Conservation (phyloP, 2,113 vertebrate genomes). For the Peromyscus maniculatus region DNA sequence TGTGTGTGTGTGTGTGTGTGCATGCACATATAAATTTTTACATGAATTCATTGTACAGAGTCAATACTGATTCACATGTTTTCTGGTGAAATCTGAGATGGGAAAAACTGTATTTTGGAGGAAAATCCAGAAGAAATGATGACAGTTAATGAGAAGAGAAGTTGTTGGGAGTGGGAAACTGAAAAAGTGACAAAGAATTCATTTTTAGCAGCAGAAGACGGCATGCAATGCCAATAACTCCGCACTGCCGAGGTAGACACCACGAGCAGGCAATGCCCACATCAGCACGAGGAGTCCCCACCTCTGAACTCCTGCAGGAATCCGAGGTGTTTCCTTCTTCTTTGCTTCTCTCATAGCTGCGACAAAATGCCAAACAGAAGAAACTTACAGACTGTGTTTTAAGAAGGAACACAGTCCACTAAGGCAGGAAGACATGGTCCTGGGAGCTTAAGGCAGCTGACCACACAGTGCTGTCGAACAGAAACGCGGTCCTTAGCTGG, state of each 20-base stretch:
- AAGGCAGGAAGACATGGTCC: background rate
- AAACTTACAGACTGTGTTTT: background rate
- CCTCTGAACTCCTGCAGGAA: background rate
- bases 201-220: constrained; percentile 5
- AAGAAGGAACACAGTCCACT: background rate
- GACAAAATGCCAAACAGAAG: background rate
- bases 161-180: background rate
- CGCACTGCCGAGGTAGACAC: background rate
- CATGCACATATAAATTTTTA: background rate
- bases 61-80: background rate
- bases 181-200: background rate
- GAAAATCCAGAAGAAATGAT: background rate
- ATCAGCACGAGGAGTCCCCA: background rate
- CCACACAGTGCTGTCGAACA: background rate
- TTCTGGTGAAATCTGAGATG: constrained; percentile 17
- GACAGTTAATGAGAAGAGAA: background rate
- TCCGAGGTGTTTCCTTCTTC: background rate
- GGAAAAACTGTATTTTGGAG: background rate
- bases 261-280: background rate
- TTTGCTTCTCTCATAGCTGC: background rate
- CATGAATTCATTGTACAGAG: background rate
- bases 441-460: background rate
- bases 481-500: no score
- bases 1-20: no score
- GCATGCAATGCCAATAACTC: background rate